phyloP scores from a whole-genome alignment of 2,888 invertebrate species.

The Tethea ocularis region DNA sequence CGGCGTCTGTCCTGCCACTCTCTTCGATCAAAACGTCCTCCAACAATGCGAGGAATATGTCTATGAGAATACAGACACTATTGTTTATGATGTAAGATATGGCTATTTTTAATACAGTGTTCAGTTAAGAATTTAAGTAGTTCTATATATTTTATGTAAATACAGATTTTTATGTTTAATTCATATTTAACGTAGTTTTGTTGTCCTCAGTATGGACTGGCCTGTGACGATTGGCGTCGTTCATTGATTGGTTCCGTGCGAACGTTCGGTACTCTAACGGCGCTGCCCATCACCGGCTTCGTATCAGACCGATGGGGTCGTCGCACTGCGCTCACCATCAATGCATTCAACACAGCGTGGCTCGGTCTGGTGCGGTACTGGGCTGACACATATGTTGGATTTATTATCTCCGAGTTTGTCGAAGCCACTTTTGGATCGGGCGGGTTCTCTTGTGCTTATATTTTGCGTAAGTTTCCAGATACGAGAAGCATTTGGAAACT shows the following conservation, averaged over 20 bases:
- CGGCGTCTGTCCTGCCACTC: constrained; percentile 48
- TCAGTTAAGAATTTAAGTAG: no score
- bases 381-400: constrained; percentile 85
- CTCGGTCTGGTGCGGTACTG: constrained; percentile 84
- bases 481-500: no score
- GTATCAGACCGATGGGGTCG: constrained; percentile 89
- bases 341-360: constrained; percentile 83
- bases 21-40: constrained; percentile 46
- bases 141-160: no score
- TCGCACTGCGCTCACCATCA: constrained; percentile 80
- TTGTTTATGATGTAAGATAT: constrained; percentile 65
- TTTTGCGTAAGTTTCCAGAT: constrained; percentile 80
- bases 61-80: constrained; percentile 57
- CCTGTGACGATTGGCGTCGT: constrained; percentile 87
- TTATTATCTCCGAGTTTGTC: constrained; percentile 86
- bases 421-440: constrained; percentile 87
- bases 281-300: constrained; percentile 86
- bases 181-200: background rate
- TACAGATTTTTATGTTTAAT: no score
- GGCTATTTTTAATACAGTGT: constrained; percentile 23
- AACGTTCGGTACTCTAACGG: constrained; percentile 86
- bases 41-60: constrained; percentile 52
- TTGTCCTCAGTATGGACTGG: constrained; percentile 81
- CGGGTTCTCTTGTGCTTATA: constrained; percentile 87
- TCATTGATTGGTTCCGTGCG: constrained; percentile 88